phyloP scores from a whole-genome alignment of 2,888 invertebrate genomes.

The Dicyrtomina minuta region DNA sequence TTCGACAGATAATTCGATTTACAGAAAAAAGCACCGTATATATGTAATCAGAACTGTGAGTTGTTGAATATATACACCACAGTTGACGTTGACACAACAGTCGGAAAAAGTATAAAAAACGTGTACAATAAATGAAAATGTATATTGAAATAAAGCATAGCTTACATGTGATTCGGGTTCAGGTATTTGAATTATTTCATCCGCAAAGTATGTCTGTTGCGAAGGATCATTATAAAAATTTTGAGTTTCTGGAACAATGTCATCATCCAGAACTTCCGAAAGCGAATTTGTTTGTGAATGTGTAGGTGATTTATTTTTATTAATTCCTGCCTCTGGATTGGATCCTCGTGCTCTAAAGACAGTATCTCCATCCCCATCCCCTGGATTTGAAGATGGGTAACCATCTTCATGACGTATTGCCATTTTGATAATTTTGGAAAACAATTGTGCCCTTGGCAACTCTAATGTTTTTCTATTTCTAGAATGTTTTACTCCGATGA shows the following conservation, averaged over 20 bases:
- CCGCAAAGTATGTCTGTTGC: constrained; percentile 63
- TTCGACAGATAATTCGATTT: too few species aligned
- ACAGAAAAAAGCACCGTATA: too few species aligned
- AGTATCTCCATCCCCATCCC: not conserved
- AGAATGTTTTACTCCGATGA: too few species aligned
- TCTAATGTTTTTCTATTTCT: too few species aligned
- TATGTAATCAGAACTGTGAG: too few species aligned
- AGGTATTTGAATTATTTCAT: constrained; percentile 65
- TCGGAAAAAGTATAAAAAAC: too few species aligned
- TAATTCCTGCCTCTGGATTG: not conserved
- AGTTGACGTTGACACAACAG: too few species aligned
- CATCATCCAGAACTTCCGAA: not conserved
- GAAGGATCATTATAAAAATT: not conserved
- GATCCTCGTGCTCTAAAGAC: not conserved
- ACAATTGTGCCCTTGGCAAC: too few species aligned
- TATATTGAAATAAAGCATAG: too few species aligned
- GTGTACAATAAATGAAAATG: too few species aligned
- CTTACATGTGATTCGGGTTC: constrained; percentile 60
- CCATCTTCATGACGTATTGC: constrained; percentile 5
- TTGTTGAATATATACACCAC: too few species aligned
- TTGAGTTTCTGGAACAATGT: not conserved
- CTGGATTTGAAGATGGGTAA: constrained; percentile 6
- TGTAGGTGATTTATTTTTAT: not conserved
- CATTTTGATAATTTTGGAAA: constrained; percentile 14
- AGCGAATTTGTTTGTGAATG: not conserved